Conservation (phyloP, 2,113 vertebrate genomes). For the Aphyosemion australe region DNA sequence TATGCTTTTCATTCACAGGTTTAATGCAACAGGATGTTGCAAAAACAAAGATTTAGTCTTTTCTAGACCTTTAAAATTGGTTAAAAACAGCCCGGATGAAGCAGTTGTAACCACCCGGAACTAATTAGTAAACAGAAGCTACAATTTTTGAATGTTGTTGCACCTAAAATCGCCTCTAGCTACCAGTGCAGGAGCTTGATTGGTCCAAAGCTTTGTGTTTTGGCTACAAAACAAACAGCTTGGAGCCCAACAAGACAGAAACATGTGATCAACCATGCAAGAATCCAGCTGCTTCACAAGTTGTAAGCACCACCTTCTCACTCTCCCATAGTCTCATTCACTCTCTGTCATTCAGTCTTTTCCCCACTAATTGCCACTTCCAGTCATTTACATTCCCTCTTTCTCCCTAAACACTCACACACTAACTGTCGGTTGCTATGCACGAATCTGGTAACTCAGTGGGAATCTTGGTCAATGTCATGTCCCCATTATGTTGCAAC, state of each 20-base stretch:
- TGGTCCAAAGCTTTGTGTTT: not conserved
- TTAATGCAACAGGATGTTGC: too few species aligned
- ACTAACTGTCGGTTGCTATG: slow-evolving; percentile 22
- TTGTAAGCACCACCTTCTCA: not conserved
- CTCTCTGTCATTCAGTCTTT: slow-evolving; percentile 20
- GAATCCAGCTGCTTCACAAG: not conserved
- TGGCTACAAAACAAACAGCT: not conserved
- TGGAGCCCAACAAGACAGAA: not conserved
- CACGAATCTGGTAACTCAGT: slow-evolving; percentile 36
- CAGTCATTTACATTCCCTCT: slow-evolving; percentile 10
- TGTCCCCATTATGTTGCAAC: slow-evolving; percentile 43
- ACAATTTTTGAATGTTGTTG: too few species aligned
- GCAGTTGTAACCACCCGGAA: too few species aligned
- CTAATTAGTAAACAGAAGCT: too few species aligned
- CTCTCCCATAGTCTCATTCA: slow-evolving; percentile 7
- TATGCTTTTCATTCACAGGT: too few species aligned
- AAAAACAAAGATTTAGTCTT: too few species aligned
- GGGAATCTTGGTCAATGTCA: slow-evolving; percentile 40
- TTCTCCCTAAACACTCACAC: slow-evolving; percentile 1
- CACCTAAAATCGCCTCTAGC: too few species aligned
- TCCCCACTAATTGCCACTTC: slow-evolving; percentile 2
- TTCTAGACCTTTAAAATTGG: too few species aligned
- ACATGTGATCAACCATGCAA: not conserved
- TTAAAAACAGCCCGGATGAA: too few species aligned
- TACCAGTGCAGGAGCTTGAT: too few species aligned